A percentile compares a stretch with the other conserved stretches of the same genome.
These are phyloP conservation scores for Synanceia verrucosa DNA, from an alignment of 2,797 vertebrate genomes.

Conservation along the genomic window DNA sequence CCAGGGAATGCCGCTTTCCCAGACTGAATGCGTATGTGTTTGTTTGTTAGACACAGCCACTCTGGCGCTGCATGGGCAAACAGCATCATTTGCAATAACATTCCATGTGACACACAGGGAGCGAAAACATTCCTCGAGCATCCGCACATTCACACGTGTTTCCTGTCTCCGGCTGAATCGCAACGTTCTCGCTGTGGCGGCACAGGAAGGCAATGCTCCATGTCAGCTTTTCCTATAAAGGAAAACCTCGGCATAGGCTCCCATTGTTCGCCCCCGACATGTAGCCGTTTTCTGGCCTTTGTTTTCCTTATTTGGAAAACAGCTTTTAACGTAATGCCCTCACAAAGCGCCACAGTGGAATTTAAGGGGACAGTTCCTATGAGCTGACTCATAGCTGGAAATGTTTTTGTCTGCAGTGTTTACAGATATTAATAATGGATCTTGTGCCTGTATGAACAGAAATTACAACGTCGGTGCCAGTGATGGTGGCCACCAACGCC, in stretches of 20 bases:
- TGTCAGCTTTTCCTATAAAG: conserved; percentile 80
- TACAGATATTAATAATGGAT: background rate
- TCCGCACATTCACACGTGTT: conserved; percentile 83
- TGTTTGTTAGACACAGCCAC: conserved; percentile 57
- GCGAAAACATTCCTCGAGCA: conserved; percentile 78
- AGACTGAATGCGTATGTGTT: conserved; percentile 36
- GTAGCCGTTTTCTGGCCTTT: conserved; percentile 63
- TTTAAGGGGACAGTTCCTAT: conserved; percentile 32
- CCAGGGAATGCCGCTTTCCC: conserved; percentile 21
- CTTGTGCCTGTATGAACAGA: conserved; percentile 62
- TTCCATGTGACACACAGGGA: conserved; percentile 69
- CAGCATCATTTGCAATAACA: conserved; percentile 58
- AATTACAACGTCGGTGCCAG: conserved; percentile 67
- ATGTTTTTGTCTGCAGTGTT: conserved; percentile 23
- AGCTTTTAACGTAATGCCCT: conserved; percentile 48
- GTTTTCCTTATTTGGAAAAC: conserved; percentile 71
- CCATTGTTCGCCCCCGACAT: conserved; percentile 75
- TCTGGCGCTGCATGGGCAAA: conserved; percentile 69
- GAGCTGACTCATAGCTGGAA: conserved; percentile 34
- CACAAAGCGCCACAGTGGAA: conserved; percentile 38
- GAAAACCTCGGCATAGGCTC: conserved; percentile 68
- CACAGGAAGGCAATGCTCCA: conserved; percentile 77
- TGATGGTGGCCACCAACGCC: conserved; percentile 62
- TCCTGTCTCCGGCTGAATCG: conserved; percentile 70
- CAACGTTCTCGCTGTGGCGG: conserved; percentile 55